A percentile compares a stretch with the other conserved stretches of the same genome.
Conservation (phyloP, 2,797 vertebrate genomes). For the Rhadinocentrus ornatus region DNA sequence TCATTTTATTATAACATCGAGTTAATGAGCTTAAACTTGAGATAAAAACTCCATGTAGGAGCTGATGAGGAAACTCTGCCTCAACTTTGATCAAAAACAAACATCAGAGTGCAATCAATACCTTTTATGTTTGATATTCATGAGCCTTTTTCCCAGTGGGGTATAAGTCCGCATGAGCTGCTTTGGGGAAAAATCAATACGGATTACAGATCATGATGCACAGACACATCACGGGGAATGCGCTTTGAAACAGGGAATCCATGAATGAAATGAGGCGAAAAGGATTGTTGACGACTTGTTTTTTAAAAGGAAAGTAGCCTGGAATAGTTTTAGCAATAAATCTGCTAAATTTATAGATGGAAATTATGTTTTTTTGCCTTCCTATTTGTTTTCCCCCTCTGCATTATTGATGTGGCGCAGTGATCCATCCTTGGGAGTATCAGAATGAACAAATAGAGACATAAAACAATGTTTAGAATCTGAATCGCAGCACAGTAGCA, state of each 20-base stretch:
- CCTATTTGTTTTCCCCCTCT: neutral
- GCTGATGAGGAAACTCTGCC: conserved; percentile 3
- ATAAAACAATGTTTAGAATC: neutral
- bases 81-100: conserved; percentile 34
- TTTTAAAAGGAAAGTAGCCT: neutral
- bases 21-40: conserved; percentile 17
- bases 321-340: neutral
- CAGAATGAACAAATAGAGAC: neutral
- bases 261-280: conserved; percentile 35
- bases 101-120: conserved; percentile 48
- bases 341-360: neutral
- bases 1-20: conserved; percentile 13
- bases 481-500: neutral
- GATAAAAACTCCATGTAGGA: neutral
- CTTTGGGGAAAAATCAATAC: conserved; percentile 69
- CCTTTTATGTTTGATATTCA: conserved; percentile 40
- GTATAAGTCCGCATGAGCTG: conserved; percentile 34
- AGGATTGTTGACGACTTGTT: neutral
- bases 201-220: conserved; percentile 61
- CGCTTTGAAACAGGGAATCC: conserved; percentile 46
- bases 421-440: neutral
- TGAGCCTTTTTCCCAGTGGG: conserved; percentile 23
- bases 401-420: neutral
- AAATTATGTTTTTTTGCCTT: neutral
- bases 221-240: conserved; percentile 33